A percentile compares a stretch with the other conserved stretches of the same genome.
phyloP scores from a whole-genome alignment of 2,113 vertebrate species.

The Apeltes quadracus region DNA sequence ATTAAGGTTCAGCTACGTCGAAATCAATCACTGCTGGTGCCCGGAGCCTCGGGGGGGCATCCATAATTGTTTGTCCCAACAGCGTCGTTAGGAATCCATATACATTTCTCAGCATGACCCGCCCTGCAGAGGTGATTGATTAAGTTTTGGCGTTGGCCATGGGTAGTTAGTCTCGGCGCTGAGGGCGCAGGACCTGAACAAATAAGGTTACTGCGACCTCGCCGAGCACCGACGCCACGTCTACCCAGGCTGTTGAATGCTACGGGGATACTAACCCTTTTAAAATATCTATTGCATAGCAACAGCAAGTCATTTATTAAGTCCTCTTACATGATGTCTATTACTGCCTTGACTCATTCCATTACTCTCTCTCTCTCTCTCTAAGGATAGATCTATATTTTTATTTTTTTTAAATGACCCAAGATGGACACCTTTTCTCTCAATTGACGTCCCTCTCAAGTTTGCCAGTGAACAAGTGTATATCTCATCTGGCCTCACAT shows the following conservation, averaged over 20 bases:
- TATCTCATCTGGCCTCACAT: slow-evolving; percentile 53
- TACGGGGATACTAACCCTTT: neutral
- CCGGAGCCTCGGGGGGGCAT: neutral
- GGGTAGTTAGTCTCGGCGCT: neutral
- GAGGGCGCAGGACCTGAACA: neutral
- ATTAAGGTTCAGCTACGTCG: neutral
- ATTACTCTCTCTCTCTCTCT: slow-evolving; percentile 38
- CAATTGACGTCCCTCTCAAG: slow-evolving; percentile 50
- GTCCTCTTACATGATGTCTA: neutral
- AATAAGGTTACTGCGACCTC: neutral
- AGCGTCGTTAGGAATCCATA: neutral
- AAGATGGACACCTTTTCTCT: slow-evolving; percentile 43
- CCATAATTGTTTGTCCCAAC: neutral
- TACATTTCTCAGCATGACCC: neutral
- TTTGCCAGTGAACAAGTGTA: slow-evolving; percentile 63
- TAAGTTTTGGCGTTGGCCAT: neutral
- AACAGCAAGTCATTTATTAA: neutral
- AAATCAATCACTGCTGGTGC: neutral
- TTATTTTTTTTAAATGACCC: slow-evolving; percentile 35
- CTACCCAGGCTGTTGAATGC: neutral
- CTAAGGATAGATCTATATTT: slow-evolving; percentile 28
- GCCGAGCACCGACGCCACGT: neutral
- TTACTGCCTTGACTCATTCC: slow-evolving; percentile 1
- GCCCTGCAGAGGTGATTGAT: neutral
- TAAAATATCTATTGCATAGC: neutral